Evolutionary conservation across 1,140 invertebrate genomes (phyloP), one percentile per base, ranked within the genome.

Genomic region (Mya arenaria): DNA sequence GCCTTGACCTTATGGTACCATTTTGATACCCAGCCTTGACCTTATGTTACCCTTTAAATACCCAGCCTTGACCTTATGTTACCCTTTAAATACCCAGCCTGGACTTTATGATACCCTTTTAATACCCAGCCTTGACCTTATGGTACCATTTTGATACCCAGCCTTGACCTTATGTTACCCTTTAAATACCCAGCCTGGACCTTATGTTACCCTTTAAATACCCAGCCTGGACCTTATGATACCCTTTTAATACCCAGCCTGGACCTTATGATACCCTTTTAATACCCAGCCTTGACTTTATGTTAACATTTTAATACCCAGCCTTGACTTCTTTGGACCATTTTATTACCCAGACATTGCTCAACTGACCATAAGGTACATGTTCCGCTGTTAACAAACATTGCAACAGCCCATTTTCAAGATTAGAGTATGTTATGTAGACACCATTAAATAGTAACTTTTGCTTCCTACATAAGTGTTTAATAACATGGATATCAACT

Each of bases 291-390:
- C 23, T 37, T 25, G 63, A 66, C 23, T 4, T 66, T 25, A 66
- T 34, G 36, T 15, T 66, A 66, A 4, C 32, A 32, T 34, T 15
- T 66, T 23, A 6, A 93, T 95, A 74, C 92, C 94, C 75, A 94
- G 94, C 88, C 86, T 94, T n/a, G 94, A 95, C 88, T 88, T 94
- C 25, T 94, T 94, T 90, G 93, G 93, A 78, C 65, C 36, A 34
- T 37, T 19, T 41, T 39, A 41, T 4, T n/a, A 37, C 48, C 19
- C 19, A 23, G 4, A 52, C 1, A 4, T 52, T 17, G 41, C 41
- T 44, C 41, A 44, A 10, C 41, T 44, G 41, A 19, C 10, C 41
- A 10, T 44, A 19, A 44, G 19, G 41, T 44, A n/a, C n/a, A n/a
- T n/a, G n/a, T n/a, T n/a, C n/a, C n/a, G n/a, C n/a, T n/a, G n/a